Evolutionary conservation across 2,888 invertebrate genomes (phyloP).

Genomic region (Aleiodes testaceus): DNA sequence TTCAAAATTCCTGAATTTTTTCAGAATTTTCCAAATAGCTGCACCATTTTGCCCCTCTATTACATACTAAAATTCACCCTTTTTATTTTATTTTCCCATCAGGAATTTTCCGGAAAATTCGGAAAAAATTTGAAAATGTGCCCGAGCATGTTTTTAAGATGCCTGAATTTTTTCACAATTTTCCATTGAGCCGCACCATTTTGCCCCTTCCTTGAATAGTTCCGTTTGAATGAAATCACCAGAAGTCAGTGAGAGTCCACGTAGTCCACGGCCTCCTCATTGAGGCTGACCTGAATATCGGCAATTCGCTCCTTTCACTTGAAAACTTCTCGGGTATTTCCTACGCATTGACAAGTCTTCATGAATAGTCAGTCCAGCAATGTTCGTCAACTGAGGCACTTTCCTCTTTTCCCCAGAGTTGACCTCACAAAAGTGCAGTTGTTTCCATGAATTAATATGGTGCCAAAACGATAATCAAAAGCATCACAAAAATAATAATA

Average conservation of each 20-base stretch:
- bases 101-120: neutral
- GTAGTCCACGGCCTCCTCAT: constrained; percentile 16
- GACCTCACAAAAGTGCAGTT: neutral
- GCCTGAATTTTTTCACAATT: too few species aligned
- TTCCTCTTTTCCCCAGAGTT: neutral
- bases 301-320: constrained; percentile 69
- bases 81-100: neutral
- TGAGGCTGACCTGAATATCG: constrained; percentile 56
- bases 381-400: neutral
- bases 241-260: constrained; percentile 33
- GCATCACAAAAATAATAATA: neutral
- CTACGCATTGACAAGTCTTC: constrained; percentile 23
- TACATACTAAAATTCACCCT: too few species aligned
- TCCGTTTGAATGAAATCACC: neutral
- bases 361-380: neutral
- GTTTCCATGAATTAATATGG: neutral
- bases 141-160: neutral
- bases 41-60: too few species aligned
- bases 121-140: neutral
- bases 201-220: neutral
- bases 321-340: constrained; percentile 57
- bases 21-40: too few species aligned
- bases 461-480: neutral
- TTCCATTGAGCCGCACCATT: neutral
- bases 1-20: too few species aligned